Conservation (phyloP, 2,113 vertebrate species). For the Pogona vitticeps region DNA sequence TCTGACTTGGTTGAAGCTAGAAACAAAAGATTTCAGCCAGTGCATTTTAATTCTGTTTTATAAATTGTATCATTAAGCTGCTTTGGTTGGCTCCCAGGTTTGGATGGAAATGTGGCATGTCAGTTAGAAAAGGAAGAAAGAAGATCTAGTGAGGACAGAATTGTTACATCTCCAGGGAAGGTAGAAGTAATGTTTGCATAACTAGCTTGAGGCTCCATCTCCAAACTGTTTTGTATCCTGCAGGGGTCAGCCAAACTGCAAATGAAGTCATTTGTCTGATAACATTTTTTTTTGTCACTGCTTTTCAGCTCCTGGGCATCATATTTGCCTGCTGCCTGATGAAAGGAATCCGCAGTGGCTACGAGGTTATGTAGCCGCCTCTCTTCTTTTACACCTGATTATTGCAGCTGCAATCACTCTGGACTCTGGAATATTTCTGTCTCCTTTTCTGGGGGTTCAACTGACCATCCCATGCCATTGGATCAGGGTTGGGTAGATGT, state of each 20-base stretch:
- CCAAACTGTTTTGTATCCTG: background rate
- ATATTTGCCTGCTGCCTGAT: slow-evolving; percentile 88
- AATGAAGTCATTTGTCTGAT: background rate
- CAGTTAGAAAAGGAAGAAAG: no score
- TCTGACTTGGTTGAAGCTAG: no score
- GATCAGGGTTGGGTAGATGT: background rate
- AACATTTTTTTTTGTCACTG: background rate
- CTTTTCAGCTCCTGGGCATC: slow-evolving; percentile 82
- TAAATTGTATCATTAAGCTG: no score
- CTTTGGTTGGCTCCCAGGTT: no score
- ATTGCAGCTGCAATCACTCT: background rate
- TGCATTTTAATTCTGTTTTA: no score
- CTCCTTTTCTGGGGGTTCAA: slow-evolving; percentile 21
- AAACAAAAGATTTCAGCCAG: no score
- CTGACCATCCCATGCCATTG: slow-evolving; percentile 1
- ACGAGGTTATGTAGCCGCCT: slow-evolving; percentile 89
- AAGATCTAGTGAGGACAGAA: background rate
- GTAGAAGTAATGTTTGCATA: background rate
- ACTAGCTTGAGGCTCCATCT: background rate
- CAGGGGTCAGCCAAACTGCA: background rate
- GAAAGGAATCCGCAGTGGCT: slow-evolving; percentile 89
- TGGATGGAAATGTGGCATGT: no score
- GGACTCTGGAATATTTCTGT: slow-evolving; percentile 11
- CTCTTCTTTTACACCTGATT: background rate
- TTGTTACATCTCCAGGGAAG: background rate